phyloP scores from a whole-genome alignment of 1,140 invertebrate species.

The Lepidostoma basale region DNA sequence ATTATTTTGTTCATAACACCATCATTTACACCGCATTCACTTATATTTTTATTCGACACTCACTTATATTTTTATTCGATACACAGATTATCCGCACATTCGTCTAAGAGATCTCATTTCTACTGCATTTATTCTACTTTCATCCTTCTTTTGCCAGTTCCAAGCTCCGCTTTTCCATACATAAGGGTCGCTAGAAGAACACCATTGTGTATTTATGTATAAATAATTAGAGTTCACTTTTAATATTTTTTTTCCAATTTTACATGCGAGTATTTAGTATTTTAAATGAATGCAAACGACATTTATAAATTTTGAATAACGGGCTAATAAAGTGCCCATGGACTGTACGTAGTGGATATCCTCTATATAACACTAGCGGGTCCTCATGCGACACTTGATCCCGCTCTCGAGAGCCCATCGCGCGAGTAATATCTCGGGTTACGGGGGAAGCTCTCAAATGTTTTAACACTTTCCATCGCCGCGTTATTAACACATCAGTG shows the following conservation, averaged over 20 bases:
- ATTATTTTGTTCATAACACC: too few species aligned
- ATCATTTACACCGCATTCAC: too few species aligned
- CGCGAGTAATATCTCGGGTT: not conserved
- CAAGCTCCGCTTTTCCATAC: too few species aligned
- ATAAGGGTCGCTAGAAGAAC: too few species aligned
- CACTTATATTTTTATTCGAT: too few species aligned
- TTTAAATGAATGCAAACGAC: not conserved
- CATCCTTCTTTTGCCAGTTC: too few species aligned
- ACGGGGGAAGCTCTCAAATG: not conserved
- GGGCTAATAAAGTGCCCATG: not conserved
- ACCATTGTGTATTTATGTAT: too few species aligned
- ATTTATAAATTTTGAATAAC: not conserved
- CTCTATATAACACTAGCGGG: not conserved
- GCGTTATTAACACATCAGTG: slow-evolving; percentile 10
- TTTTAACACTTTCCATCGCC: not conserved
- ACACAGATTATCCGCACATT: too few species aligned
- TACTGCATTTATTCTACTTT: too few species aligned
- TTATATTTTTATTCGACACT: too few species aligned
- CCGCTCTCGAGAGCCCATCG: not conserved
- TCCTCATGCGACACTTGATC: not conserved
- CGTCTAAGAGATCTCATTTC: too few species aligned
- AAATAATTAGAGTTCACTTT: too few species aligned
- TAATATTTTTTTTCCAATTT: not conserved
- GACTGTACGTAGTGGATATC: not conserved
- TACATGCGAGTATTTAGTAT: not conserved